Percentiles rank a stretch among this genome's conserved stretches.
Conservation (phyloP, 2,888 invertebrate genomes). For the Tetheella fluctuosa region DNA sequence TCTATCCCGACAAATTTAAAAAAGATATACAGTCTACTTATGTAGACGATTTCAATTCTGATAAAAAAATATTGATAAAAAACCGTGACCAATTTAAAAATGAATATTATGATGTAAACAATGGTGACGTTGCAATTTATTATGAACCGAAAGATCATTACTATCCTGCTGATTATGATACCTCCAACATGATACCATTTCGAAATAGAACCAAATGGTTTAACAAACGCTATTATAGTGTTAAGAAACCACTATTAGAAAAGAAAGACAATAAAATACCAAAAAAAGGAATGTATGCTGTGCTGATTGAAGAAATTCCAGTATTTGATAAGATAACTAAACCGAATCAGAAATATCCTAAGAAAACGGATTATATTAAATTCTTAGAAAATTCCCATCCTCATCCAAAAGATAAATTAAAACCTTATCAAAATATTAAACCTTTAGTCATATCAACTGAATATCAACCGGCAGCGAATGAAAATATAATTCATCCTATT, state of each 20-base stretch:
- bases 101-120: neutral
- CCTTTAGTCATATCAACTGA: neutral
- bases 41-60: neutral
- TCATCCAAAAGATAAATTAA: neutral
- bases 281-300: neutral
- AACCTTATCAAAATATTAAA: neutral
- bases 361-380: neutral
- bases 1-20: neutral
- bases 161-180: neutral
- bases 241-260: neutral
- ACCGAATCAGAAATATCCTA: neutral
- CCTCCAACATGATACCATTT: neutral
- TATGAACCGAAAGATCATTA: neutral
- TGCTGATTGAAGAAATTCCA: neutral
- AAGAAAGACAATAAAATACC: neutral
- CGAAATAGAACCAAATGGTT: neutral
- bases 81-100: neutral
- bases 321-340: neutral
- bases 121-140: neutral
- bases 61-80: neutral
- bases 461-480: neutral
- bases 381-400: neutral
- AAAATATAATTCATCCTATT: neutral
- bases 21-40: neutral
- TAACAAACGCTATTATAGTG: neutral